These are phyloP conservation scores for Dicaeum eximium DNA, from an alignment of 2,113 vertebrate genomes.

Conservation along the genomic window DNA sequence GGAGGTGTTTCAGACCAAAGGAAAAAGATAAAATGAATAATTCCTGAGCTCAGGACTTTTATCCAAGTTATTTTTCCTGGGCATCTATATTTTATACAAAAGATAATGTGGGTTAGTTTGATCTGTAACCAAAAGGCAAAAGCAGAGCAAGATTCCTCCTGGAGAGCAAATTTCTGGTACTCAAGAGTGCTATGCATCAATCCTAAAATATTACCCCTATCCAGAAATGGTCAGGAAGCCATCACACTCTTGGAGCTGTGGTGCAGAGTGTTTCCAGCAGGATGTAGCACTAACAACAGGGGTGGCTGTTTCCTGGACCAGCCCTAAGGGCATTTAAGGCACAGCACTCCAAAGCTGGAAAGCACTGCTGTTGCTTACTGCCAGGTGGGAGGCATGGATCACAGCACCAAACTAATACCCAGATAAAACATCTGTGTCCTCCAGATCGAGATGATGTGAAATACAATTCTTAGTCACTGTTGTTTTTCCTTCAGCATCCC, in stretches of 20 bases:
- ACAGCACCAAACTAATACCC: background rate
- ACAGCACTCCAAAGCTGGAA: accelerated
- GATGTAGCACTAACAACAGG: background rate
- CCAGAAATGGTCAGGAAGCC: background rate
- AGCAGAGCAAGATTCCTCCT: background rate
- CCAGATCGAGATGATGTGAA: background rate
- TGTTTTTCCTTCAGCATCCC: background rate
- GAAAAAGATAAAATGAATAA: no score
- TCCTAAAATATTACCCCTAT: background rate
- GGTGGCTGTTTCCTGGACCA: background rate
- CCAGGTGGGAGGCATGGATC: background rate
- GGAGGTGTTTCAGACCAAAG: background rate
- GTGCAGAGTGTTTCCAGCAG: background rate
- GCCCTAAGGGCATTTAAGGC: background rate
- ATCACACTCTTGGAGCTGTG: background rate
- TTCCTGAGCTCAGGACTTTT: background rate
- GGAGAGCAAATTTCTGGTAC: background rate
- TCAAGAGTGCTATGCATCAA: background rate
- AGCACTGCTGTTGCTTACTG: background rate
- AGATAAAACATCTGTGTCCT: background rate
- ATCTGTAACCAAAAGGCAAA: background rate
- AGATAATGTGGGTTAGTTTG: background rate
- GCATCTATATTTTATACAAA: background rate
- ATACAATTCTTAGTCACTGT: background rate
- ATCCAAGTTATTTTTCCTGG: background rate